Conservation (phyloP, 2,888 invertebrate species). For the Lasioglossum pauxillum region DNA sequence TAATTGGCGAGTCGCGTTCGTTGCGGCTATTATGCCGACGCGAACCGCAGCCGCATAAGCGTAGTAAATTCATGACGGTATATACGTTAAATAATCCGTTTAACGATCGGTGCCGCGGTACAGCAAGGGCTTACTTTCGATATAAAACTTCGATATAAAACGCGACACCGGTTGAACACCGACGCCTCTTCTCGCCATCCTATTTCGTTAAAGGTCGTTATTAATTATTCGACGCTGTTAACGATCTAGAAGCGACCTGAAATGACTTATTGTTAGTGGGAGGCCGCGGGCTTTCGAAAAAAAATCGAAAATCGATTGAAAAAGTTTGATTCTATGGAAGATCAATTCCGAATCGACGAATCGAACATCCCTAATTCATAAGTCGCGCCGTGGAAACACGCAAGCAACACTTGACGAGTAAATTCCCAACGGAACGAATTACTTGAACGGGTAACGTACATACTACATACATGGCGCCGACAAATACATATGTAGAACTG, state of each 20-base stretch:
- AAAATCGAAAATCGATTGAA: too few relatives aligned
- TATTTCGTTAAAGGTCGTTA: slow-evolving; percentile 20
- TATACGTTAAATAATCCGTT: slow-evolving; percentile 75
- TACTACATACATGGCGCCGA: slow-evolving; percentile 54
- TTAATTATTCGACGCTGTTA: slow-evolving; percentile 47
- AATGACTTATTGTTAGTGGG: not conserved
- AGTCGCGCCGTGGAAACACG: slow-evolving; percentile 12
- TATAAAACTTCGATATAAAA: slow-evolving; percentile 53
- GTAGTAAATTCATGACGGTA: slow-evolving; percentile 74
- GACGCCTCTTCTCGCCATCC: not conserved
- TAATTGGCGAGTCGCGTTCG: slow-evolving; percentile 75
- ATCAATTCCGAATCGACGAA: too few relatives aligned
- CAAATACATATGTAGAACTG: slow-evolving; percentile 65
- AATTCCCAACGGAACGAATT: slow-evolving; percentile 67
- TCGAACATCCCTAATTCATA: slow-evolving; percentile 45
- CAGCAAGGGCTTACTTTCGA: slow-evolving; percentile 38
- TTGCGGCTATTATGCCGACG: slow-evolving; percentile 64
- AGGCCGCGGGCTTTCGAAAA: not conserved
- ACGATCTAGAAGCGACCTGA: slow-evolving; percentile 1
- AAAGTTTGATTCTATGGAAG: too few relatives aligned
- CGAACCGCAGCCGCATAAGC: slow-evolving; percentile 69
- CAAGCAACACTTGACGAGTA: slow-evolving; percentile 40
- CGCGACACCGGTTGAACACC: slow-evolving; percentile 25
- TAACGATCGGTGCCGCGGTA: slow-evolving; percentile 60
- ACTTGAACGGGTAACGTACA: slow-evolving; percentile 57